phyloP scores from a whole-genome alignment of 1,140 invertebrate species.

The Platyscapa corneri region DNA sequence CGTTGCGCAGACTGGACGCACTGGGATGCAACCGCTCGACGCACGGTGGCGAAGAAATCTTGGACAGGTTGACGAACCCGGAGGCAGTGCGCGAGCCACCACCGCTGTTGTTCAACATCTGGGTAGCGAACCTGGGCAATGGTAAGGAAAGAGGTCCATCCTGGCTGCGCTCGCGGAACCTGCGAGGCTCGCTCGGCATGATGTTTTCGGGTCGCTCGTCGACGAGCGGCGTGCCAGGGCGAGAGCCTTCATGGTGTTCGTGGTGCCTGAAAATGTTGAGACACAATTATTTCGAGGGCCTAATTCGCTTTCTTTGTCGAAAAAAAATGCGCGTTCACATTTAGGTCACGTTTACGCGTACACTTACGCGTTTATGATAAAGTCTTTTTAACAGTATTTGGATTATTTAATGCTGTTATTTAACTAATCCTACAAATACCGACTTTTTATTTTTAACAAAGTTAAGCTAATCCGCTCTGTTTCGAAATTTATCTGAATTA shows the following conservation, averaged over 20 bases:
- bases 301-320: too few species aligned
- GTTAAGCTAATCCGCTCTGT: too few species aligned
- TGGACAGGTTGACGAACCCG: slow-evolving; percentile 58
- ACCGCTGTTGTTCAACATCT: slow-evolving; percentile 76
- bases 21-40: slow-evolving; percentile 62
- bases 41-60: slow-evolving; percentile 67
- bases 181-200: slow-evolving; percentile 82
- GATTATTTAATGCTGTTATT: too few species aligned
- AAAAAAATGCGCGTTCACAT: too few species aligned
- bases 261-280: slow-evolving; percentile 64
- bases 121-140: slow-evolving; percentile 88
- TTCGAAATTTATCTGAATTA: too few species aligned
- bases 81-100: slow-evolving; percentile 54
- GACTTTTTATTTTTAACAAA: too few species aligned
- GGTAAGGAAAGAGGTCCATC: slow-evolving; percentile 85
- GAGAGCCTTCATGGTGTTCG: slow-evolving; percentile 78
- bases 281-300: background rate
- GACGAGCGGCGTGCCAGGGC: slow-evolving; percentile 88
- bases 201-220: slow-evolving; percentile 87
- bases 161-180: slow-evolving; percentile 78
- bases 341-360: too few species aligned
- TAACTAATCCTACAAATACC: too few species aligned
- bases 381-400: too few species aligned
- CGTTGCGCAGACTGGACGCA: slow-evolving; percentile 69
- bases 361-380: too few species aligned